Evolutionary conservation across 2,797 vertebrate species (phyloP).

Genomic region (Rhodeus uyekii): DNA sequence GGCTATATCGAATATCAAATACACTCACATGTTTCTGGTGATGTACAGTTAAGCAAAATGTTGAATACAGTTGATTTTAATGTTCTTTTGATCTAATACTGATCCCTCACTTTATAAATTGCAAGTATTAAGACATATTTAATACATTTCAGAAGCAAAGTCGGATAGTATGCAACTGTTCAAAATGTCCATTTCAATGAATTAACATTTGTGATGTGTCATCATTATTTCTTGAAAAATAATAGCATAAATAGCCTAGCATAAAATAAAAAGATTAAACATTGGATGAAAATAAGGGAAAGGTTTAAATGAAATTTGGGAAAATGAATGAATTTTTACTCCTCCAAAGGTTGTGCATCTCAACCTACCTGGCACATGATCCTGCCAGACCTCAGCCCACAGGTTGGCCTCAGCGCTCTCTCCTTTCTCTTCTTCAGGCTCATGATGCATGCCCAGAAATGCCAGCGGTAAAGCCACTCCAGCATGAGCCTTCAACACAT

Average conservation of each 20-base stretch:
- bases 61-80: too few relatives aligned
- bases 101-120: too few relatives aligned
- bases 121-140: too few relatives aligned
- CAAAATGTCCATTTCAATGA: too few relatives aligned
- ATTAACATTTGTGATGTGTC: neutral
- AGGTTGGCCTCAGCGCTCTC: slow-evolving; percentile 86
- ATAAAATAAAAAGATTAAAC: neutral
- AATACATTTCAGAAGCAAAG: too few relatives aligned
- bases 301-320: neutral
- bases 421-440: slow-evolving; percentile 86
- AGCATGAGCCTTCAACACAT: slow-evolving; percentile 91
- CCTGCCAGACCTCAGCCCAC: slow-evolving; percentile 97
- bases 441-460: slow-evolving; percentile 97
- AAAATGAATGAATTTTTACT: neutral
- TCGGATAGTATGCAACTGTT: too few relatives aligned
- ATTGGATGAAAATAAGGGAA: neutral
- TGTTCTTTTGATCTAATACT: too few relatives aligned
- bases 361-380: slow-evolving; percentile 90
- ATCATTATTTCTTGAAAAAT: neutral
- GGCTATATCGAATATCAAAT: too few relatives aligned
- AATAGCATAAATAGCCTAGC: neutral
- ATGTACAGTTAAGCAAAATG: too few relatives aligned
- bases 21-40: too few relatives aligned
- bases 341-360: neutral
- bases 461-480: slow-evolving; percentile 89